Conservation (phyloP, 2,888 invertebrate species). For the Pegoplata infirma region DNA sequence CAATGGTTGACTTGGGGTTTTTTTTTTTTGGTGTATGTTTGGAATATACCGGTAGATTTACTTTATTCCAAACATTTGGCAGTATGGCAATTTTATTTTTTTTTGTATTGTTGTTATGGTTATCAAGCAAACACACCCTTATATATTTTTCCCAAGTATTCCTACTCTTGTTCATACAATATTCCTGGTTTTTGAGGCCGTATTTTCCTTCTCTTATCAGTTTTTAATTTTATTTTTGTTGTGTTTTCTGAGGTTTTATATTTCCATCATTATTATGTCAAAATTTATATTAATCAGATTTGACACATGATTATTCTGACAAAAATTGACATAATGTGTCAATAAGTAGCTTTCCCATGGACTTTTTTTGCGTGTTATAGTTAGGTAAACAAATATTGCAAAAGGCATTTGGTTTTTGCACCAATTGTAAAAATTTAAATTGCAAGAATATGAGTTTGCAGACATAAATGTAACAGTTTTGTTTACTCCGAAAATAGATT, state of each 20-base stretch:
- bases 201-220: constrained; percentile 8
- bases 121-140: constrained; percentile 42
- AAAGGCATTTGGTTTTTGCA: no score
- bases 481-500: no score
- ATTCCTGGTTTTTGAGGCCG: not conserved
- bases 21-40: not conserved
- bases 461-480: no score
- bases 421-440: no score
- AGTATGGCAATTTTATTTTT: constrained; percentile 41
- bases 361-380: not conserved
- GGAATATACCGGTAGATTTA: not conserved
- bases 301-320: constrained; percentile 72
- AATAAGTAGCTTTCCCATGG: constrained; percentile 31
- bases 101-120: not conserved
- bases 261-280: constrained; percentile 73
- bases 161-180: not conserved
- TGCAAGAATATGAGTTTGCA: no score
- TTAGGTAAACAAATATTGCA: not conserved
- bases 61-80: constrained; percentile 30
- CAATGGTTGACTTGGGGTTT: constrained; percentile 58
- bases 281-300: constrained; percentile 67
- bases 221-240: constrained; percentile 1
- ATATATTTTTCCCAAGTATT: not conserved
- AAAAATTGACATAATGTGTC: constrained; percentile 45
- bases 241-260: constrained; percentile 68